phyloP scores from a whole-genome alignment of 2,888 invertebrate species.

The Rapana venosa region DNA sequence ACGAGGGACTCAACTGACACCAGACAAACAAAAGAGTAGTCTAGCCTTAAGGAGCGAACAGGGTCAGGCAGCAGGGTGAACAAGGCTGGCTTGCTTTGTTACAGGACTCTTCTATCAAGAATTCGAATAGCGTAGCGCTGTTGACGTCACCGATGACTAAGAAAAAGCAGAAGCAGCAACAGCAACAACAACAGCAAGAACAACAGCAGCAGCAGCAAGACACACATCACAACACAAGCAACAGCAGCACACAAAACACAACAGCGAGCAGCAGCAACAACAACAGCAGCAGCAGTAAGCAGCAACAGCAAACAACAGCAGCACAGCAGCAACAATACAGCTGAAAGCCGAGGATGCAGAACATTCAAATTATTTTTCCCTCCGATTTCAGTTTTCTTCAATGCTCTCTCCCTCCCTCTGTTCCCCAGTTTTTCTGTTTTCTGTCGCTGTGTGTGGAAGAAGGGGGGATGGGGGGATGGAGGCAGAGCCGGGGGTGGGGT shows the following conservation, averaged over 20 bases:
- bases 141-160: background rate
- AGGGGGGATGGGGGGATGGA: too few relatives aligned
- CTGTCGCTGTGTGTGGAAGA: too few relatives aligned
- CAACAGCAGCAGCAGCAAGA: background rate
- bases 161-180: too few relatives aligned
- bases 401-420: too few relatives aligned
- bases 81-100: background rate
- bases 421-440: too few relatives aligned
- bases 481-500: too few relatives aligned
- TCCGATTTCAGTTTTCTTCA: background rate
- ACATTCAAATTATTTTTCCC: background rate
- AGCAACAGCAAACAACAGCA: too few relatives aligned
- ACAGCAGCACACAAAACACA: too few relatives aligned
- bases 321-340: background rate
- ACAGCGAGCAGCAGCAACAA: background rate
- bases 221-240: background rate
- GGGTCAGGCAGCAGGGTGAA: conserved; percentile 37
- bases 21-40: background rate
- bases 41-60: background rate
- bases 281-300: background rate
- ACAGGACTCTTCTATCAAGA: conserved; percentile 14
- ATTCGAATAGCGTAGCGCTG: background rate
- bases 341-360: background rate
- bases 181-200: background rate
- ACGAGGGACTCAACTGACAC: background rate